These are phyloP conservation scores for Melanotus villosus DNA, from an alignment of 2,888 invertebrate genomes.

Conservation along the genomic window DNA sequence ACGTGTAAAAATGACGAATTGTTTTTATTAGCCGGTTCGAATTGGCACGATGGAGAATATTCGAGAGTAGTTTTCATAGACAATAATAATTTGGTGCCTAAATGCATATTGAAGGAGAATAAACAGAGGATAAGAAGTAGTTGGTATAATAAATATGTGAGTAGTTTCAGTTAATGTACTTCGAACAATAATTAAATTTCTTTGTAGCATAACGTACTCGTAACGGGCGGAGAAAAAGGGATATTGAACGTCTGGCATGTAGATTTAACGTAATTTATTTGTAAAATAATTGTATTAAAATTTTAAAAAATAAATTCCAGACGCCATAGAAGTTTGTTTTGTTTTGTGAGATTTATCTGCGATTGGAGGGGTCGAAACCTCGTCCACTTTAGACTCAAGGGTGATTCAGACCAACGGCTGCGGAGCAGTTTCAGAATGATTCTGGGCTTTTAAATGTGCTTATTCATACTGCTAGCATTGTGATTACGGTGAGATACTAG, in stretches of 20 bases:
- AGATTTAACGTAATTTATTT: conserved; percentile 24
- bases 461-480: too few species aligned
- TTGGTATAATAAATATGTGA: conserved; percentile 76
- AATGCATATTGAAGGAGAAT: conserved; percentile 74
- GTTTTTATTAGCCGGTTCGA: conserved; percentile 78
- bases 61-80: conserved; percentile 70
- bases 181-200: conserved; percentile 28
- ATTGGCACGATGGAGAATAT: conserved; percentile 73
- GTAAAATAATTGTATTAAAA: neutral
- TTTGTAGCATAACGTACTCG: conserved; percentile 73
- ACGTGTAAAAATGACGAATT: conserved; percentile 68
- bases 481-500: too few species aligned
- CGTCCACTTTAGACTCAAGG: too few species aligned
- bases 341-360: too few species aligned
- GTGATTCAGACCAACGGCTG: too few species aligned
- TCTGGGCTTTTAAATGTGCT: too few species aligned
- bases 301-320: too few species aligned
- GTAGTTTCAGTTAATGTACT: conserved; percentile 52
- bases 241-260: conserved; percentile 77
- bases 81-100: conserved; percentile 70
- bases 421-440: too few species aligned
- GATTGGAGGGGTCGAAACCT: too few species aligned
- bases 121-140: conserved; percentile 81
- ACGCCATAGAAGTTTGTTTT: too few species aligned
- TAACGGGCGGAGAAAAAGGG: conserved; percentile 84